Conservation (phyloP, 2,113 vertebrate species). For the Laticauda laticaudata region DNA sequence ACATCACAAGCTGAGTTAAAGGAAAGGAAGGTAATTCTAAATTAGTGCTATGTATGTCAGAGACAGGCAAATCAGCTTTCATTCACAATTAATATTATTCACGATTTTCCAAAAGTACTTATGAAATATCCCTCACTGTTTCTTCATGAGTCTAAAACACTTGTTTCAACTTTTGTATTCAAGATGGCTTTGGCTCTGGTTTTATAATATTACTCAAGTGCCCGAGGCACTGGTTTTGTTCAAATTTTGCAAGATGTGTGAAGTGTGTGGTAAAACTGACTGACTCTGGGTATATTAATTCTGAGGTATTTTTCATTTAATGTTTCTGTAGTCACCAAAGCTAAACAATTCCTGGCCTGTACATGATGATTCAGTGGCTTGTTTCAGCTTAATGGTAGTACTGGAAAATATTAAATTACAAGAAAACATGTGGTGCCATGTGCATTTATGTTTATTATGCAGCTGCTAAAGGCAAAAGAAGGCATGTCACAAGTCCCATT, state of each 20-base stretch:
- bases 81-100: neutral
- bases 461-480: neutral
- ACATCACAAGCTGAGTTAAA: neutral
- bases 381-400: neutral
- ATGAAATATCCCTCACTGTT: neutral
- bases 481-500: neutral
- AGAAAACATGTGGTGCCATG: neutral
- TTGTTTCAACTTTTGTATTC: slow-evolving; percentile 2
- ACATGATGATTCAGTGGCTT: neutral
- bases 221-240: neutral
- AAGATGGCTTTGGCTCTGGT: neutral
- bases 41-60: neutral
- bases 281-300: neutral
- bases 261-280: neutral
- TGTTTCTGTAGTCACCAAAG: neutral
- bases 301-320: neutral
- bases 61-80: slow-evolving; percentile 15
- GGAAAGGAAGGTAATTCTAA: neutral
- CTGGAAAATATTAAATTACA: neutral
- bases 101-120: neutral
- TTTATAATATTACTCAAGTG: neutral
- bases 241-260: slow-evolving; percentile 1
- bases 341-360: neutral
- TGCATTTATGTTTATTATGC: neutral
- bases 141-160: slow-evolving; percentile 2